Evolutionary conservation across 2,797 vertebrate species (phyloP), one percentile per base, ranked within the genome.

Genomic region (Neosilurus hyrtlii): DNA sequence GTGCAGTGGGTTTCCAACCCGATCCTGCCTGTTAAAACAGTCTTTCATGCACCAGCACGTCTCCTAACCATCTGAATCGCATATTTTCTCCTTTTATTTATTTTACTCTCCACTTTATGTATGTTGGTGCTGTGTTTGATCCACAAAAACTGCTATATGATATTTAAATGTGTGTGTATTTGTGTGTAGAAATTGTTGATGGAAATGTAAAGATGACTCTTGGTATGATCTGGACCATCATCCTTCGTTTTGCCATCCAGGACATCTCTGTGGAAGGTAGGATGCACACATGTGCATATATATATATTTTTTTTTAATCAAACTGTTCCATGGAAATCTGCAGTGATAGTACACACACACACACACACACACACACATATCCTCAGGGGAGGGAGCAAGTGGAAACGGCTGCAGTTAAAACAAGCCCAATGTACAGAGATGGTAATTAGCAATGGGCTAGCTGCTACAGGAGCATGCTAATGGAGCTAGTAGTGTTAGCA

Each of bases 241-340:
- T 98, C 91, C 96, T 98, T 9, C 91, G 97, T 74, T 98, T 98
- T 0, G 97, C 97, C 87, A 98, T 98, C 89, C 97, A 98, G 93
- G 97, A 98, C 88, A 98, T 98, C 91, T 98, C 97, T 0, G 96
- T 98, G 85, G 97, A 98, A 93, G 96, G 97, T 97, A 88, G 90
- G 81, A 62, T 35, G 0, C 67, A 4, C 43, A 43, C 43, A 4
- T 43, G 43, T 8, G 8, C 43, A 4, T 30, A 30, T 30, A 30
- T 30, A 30, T 30, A 30, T 30, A n/a, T n/a, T n/a, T n/a, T 43
- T 43, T 43, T 43, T 43, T 43, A 43, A 49, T 70, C 67, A 3
- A n/a, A 20, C 20, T 22, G 12, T 65, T 49, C 67, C 5, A n/a
- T 49, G 20, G 67, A 49, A 68, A 43, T 37, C n/a, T 59, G 11